phyloP scores from a whole-genome alignment of 2,888 invertebrate genomes.

The Biston betularia region DNA sequence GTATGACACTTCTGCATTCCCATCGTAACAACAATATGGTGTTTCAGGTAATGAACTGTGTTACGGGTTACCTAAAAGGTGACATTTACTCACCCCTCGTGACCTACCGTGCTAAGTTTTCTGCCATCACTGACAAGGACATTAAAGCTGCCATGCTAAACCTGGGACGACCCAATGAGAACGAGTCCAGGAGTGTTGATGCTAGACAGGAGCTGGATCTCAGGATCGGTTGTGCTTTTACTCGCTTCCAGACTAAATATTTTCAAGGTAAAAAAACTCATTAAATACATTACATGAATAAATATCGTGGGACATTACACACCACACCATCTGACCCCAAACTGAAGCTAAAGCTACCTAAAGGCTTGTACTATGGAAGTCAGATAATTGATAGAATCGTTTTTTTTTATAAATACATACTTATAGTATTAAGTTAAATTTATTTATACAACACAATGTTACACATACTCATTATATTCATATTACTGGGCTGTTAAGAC shows the following conservation, averaged over 20 bases:
- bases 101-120: conserved; percentile 96
- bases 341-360: no score
- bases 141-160: conserved; percentile 96
- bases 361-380: no score
- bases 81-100: conserved; percentile 88
- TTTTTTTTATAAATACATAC: no score
- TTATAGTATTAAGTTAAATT: no score
- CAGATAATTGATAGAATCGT: no score
- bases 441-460: no score
- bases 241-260: conserved; percentile 98
- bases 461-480: no score
- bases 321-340: no score
- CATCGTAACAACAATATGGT: not conserved
- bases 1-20: no score
- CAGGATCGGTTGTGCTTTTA: conserved; percentile 99
- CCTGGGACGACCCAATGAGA: conserved; percentile 96
- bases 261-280: conserved; percentile 90
- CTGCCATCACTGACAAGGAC: conserved; percentile 99
- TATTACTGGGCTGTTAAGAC: no score
- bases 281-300: no score
- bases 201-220: conserved; percentile 99
- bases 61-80: conserved; percentile 90
- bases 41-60: conserved; percentile 89
- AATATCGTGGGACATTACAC: no score
- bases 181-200: conserved; percentile 97